Conservation (phyloP, 2,888 invertebrate species). For the Altica lythri region DNA sequence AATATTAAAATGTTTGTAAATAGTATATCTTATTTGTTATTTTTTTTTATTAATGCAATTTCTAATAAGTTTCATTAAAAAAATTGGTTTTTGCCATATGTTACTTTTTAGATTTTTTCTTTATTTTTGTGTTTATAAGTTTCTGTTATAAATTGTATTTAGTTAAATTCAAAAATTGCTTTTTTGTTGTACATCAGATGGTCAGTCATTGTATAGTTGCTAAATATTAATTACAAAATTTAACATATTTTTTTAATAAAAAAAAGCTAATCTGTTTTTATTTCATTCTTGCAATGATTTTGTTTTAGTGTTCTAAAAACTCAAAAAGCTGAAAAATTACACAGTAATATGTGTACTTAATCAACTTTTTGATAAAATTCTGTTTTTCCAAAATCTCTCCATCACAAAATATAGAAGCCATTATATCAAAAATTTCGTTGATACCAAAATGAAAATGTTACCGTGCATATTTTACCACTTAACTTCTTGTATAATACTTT, state of each 20-base stretch:
- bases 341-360: no score
- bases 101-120: conserved; percentile 14
- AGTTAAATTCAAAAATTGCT: conserved; percentile 17
- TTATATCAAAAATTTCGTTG: conserved; percentile 31
- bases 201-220: no score
- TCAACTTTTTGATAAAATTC: neutral
- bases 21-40: conserved; percentile 20
- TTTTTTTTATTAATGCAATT: conserved; percentile 20
- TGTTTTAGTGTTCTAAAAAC: no score
- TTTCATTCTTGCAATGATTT: no score
- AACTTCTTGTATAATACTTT: conserved; percentile 39
- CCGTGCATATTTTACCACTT: conserved; percentile 48
- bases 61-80: conserved; percentile 20
- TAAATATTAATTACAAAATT: no score
- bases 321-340: neutral
- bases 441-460: conserved; percentile 52
- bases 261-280: no score
- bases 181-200: conserved; percentile 6
- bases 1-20: conserved; percentile 34
- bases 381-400: neutral
- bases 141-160: conserved; percentile 23
- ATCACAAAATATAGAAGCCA: conserved; percentile 4
- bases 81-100: conserved; percentile 25
- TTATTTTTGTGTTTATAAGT: conserved; percentile 12
- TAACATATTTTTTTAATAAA: no score